Evolutionary conservation across 2,113 vertebrate species (phyloP).

Genomic region (Riparia riparia): DNA sequence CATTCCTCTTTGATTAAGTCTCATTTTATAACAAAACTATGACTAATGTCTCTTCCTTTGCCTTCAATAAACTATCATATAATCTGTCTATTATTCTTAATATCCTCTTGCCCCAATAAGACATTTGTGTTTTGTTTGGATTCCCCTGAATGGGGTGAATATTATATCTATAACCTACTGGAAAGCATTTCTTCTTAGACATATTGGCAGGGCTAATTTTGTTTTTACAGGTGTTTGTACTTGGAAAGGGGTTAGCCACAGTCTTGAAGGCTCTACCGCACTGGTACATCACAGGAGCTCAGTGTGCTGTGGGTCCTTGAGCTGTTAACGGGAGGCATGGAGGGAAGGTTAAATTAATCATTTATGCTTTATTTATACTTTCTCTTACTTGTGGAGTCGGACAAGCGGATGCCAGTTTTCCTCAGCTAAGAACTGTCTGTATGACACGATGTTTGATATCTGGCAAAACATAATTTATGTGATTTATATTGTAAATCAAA

Average conservation of each 20-base stretch:
- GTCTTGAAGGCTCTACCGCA: slow-evolving; percentile 87
- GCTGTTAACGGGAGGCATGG: slow-evolving; percentile 80
- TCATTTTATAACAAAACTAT: slow-evolving; percentile 83
- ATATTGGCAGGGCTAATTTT: slow-evolving; percentile 85
- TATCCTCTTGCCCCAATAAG: slow-evolving; percentile 83
- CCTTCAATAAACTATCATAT: slow-evolving; percentile 78
- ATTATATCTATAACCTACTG: slow-evolving; percentile 94
- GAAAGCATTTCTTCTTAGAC: slow-evolving; percentile 85
- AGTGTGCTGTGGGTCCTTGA: slow-evolving; percentile 82
- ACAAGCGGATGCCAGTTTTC: slow-evolving; percentile 76
- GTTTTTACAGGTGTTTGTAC: slow-evolving; percentile 99
- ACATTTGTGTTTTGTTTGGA: slow-evolving; percentile 91
- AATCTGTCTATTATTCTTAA: slow-evolving; percentile 83
- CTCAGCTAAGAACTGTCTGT: slow-evolving; percentile 54
- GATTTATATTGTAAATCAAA: slow-evolving; percentile 42
- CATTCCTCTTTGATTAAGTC: slow-evolving; percentile 81
- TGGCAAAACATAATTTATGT: slow-evolving; percentile 27
- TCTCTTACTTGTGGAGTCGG: slow-evolving; percentile 64
- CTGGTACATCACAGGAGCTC: slow-evolving; percentile 83
- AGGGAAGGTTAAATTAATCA: slow-evolving; percentile 89
- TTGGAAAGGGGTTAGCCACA: slow-evolving; percentile 89
- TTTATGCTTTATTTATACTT: slow-evolving; percentile 84
- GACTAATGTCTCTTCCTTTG: slow-evolving; percentile 78
- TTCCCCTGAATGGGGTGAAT: slow-evolving; percentile 86
- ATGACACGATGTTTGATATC: slow-evolving; percentile 68